Conservation (phyloP, 2,113 vertebrate species). For the Piliocolobus tephrosceles region DNA sequence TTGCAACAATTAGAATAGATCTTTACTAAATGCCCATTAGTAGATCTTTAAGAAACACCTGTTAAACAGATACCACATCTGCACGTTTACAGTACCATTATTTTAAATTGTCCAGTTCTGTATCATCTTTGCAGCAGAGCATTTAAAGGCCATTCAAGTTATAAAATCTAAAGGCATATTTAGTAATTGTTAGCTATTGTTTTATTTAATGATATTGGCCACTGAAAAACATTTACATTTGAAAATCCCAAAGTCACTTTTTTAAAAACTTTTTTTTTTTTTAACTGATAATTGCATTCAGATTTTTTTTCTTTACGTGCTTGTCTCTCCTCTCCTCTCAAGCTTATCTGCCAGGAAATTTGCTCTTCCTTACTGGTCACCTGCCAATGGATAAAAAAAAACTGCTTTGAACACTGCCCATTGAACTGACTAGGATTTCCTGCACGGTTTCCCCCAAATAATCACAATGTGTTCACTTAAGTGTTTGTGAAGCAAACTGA, state of each 20-base stretch:
- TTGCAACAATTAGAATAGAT: background rate
- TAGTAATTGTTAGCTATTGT: background rate
- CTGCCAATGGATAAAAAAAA: conserved; percentile 19
- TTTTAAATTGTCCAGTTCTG: background rate
- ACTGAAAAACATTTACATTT: background rate
- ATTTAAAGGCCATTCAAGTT: background rate
- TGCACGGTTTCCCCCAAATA: background rate
- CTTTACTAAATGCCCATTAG: background rate
- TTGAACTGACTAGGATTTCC: background rate
- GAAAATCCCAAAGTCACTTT: background rate
- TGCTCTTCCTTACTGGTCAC: background rate
- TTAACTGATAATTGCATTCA: background rate
- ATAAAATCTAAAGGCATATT: conserved; percentile 1
- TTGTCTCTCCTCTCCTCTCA: background rate
- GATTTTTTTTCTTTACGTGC: background rate
- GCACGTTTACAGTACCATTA: background rate
- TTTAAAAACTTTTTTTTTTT: background rate
- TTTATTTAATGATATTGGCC: conserved; percentile 1
- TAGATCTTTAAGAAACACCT: background rate
- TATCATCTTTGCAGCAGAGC: background rate
- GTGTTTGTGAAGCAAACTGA: background rate
- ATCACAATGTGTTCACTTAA: background rate
- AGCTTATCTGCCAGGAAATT: background rate
- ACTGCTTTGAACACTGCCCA: background rate
- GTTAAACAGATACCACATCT: background rate